These are phyloP conservation scores for Sesia apiformis DNA, from an alignment of 2,888 invertebrate genomes.

Conservation along the genomic window DNA sequence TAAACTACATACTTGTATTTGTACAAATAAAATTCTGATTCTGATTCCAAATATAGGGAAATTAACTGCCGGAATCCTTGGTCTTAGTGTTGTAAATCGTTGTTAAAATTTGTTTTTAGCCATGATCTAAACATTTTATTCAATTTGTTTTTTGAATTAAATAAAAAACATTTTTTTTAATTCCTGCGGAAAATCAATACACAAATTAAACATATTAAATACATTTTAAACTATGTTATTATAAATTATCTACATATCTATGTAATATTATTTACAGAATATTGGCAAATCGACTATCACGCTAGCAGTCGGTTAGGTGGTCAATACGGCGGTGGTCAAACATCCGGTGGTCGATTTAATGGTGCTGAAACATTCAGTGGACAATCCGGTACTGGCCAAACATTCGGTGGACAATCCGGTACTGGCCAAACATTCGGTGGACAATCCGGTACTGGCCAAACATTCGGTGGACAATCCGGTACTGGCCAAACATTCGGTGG, in stretches of 20 bases:
- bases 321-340: neutral
- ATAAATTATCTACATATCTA: neutral
- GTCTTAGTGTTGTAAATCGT: no score
- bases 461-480: slow-evolving; percentile 17
- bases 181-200: no score
- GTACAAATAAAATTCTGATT: no score
- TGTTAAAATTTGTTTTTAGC: no score
- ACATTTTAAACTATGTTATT: neutral
- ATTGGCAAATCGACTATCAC: slow-evolving; percentile 14
- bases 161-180: no score
- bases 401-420: neutral
- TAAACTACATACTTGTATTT: no score
- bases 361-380: neutral
- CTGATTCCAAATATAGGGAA: no score
- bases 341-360: neutral
- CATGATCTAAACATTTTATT: no score
- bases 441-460: slow-evolving; percentile 13
- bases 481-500: slow-evolving; percentile 13
- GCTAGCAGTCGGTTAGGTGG: slow-evolving; percentile 1
- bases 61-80: no score
- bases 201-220: no score
- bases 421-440: no score
- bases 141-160: no score
- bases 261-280: slow-evolving; percentile 14
- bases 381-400: neutral